Percentiles rank a stretch among this genome's conserved stretches.
phyloP scores from a whole-genome alignment of 2,113 vertebrate species.

The Cebus imitator region DNA sequence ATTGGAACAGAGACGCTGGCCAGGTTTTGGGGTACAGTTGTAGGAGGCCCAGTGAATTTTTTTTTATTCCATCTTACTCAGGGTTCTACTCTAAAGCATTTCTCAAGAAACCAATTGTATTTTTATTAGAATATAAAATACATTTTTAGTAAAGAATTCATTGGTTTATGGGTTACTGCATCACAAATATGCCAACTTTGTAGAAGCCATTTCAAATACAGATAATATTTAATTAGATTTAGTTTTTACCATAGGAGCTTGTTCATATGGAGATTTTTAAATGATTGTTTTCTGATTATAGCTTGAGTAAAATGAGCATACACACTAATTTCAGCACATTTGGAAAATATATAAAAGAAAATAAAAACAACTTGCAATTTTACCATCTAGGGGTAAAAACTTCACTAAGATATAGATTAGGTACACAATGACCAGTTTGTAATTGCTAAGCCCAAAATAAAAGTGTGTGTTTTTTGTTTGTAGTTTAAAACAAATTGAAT shows the following conservation, averaged over 20 bases:
- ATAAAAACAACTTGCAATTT: background rate
- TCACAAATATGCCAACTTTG: background rate
- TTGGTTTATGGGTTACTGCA: background rate
- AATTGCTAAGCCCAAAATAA: background rate
- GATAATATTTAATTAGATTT: constrained; percentile 35
- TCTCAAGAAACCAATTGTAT: background rate
- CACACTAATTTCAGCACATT: background rate
- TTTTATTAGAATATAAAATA: constrained; percentile 39
- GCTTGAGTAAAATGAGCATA: background rate
- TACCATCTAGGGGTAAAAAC: background rate
- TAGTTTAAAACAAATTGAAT: constrained; percentile 3
- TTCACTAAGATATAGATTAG: constrained; percentile 4
- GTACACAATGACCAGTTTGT: background rate
- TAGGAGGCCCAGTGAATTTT: background rate
- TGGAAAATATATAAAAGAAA: background rate
- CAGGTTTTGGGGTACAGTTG: background rate
- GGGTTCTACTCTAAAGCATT: background rate
- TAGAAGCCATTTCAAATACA: background rate
- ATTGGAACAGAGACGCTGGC: background rate
- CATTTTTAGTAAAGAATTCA: background rate
- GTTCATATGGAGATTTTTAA: background rate
- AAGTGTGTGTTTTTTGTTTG: background rate
- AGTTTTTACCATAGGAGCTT: background rate
- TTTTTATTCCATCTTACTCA: background rate
- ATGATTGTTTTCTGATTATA: background rate